Evolutionary conservation across 2,888 invertebrate genomes (phyloP), one percentile per base, ranked within the genome.

Genomic region (Eurois occulta): DNA sequence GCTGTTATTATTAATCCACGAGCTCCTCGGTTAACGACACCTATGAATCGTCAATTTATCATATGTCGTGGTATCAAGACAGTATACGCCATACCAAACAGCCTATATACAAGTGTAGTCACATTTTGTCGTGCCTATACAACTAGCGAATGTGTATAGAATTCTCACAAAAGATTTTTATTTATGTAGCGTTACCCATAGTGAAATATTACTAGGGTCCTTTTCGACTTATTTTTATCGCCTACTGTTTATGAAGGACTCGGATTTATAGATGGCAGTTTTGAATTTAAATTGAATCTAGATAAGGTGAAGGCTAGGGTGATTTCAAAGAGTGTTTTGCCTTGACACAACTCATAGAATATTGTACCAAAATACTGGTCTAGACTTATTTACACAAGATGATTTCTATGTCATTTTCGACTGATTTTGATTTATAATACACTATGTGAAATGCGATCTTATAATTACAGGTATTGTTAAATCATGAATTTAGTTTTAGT

Each of bases 111-210:
- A 62, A 13, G 41, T 74, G 18, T 2, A 65, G 46, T 35, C 38
- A 60, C 16, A 24, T 35, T n/a, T 52, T 28, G 35, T 70, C 48
- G 7, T 32, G 10, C 65, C n/a, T n/a, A 46, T 70, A 72, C 24
- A 65, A 72, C 74, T 75, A 62, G 66, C 46, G 43, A 71, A 70
- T 62, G 52, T 60, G 72, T 80, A 86, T 81, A 73, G 81, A 85
- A 88, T 60, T 41, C 58, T 62, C 41, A 86, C 77, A 88, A 85
- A 83, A 80, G 80, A 77, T 69, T 78, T 85, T 80, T 81, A 82
- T 78, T 78, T 77, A 77, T 72, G 62, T 78, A 46, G 41, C 71
- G 62, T 79, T 65, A 71, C 75, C 43, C 62, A 58, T 72, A 67
- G 75, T 82, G 81, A 87, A 62, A 68, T 78, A 85, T 80, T 62